Base-by-base conservation (phyloP, 2,797 vertebrate genomes). In the Phylloscopus collybita region DNA sequence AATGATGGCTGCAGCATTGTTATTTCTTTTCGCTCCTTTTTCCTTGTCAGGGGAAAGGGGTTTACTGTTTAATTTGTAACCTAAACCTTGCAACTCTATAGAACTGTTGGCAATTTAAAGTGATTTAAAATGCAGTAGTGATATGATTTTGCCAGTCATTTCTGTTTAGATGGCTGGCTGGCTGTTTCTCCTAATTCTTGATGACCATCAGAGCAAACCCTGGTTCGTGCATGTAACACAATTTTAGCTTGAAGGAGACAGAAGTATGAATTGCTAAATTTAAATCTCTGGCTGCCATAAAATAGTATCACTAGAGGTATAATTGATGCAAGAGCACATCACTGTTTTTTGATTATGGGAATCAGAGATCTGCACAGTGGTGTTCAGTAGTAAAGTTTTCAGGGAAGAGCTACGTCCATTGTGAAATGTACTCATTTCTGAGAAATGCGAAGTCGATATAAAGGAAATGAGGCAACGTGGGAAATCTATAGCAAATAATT, bases 171-270 rank as follows among this genome's bases (percentile, higher is more conserved):
- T 59, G 42, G 6, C 27, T 67, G 49, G 6, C 27, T 92, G 45
- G 15, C 11, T 67, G 8, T 84, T 85, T 74, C 27, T 81, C 9
- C 40, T 67, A 13, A 25, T 71, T 64, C 18, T 79, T 71, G 34
- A 12, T 69, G 40, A 34, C n/a, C 49, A 36, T 66, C 21, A 50
- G 32, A 53, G 19, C 22, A 56, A 91, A 17, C 23, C 53, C 13
- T 16, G 27, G 30, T 44, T 79, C 0, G 0, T 67, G 13, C 25
- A 32, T 21, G 6, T 62, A 81, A 47, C 25, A 36, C 40, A 81
- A 17, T 79, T 92, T 70, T 84, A 84, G 40, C 61, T n/a, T 67
- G 45, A 73, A 50, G 57, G 21, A 83, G 40, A 23, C 12, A 44
- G 38, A 90, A 83, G 16, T 3, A 4, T 83, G 56, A 40, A 50